Percentiles rank a stretch among this genome's conserved stretches.
Evolutionary conservation across 2,797 vertebrate species (phyloP).

Genomic region (Coregonus suidteri): DNA sequence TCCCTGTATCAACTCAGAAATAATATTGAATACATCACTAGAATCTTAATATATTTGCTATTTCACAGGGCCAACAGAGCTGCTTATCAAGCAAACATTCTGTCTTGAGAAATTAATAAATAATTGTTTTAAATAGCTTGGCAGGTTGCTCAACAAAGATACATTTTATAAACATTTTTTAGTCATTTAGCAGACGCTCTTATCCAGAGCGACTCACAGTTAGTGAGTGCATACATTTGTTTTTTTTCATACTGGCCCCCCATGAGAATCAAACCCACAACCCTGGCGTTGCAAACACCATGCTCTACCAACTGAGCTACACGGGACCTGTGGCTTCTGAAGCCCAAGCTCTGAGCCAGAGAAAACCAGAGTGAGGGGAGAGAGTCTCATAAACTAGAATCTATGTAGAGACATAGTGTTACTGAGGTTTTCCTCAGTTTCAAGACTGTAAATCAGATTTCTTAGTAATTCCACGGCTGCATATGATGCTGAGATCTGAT

Average conservation of each 20-base stretch:
- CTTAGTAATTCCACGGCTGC: neutral
- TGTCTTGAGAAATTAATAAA: slow-evolving; percentile 44
- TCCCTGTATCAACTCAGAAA: slow-evolving; percentile 14
- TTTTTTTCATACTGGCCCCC: too few relatives aligned
- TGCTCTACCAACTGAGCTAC: too few relatives aligned
- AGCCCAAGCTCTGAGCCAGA: slow-evolving; percentile 21
- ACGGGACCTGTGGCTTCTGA: neutral
- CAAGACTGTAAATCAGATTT: too few relatives aligned
- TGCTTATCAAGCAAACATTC: slow-evolving; percentile 34
- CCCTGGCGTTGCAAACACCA: too few relatives aligned
- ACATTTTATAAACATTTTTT: too few relatives aligned
- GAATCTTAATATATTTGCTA: slow-evolving; percentile 21
- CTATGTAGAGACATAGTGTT: too few relatives aligned
- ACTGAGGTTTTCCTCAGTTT: too few relatives aligned
- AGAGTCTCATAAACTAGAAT: neutral
- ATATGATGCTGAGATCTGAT: neutral
- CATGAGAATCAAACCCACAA: too few relatives aligned
- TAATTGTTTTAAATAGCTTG: slow-evolving; percentile 40
- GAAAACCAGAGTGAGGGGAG: slow-evolving; percentile 11
- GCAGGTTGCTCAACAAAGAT: neutral
- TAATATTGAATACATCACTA: slow-evolving; percentile 35
- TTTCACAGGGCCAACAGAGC: slow-evolving; percentile 27
- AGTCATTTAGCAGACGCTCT: too few relatives aligned
- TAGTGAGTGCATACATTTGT: too few relatives aligned
- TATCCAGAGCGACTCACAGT: too few relatives aligned